Percentiles rank a stretch among this genome's conserved stretches.
Conservation (phyloP, 2,113 vertebrate species). For the Psilopogon haemacephalus region DNA sequence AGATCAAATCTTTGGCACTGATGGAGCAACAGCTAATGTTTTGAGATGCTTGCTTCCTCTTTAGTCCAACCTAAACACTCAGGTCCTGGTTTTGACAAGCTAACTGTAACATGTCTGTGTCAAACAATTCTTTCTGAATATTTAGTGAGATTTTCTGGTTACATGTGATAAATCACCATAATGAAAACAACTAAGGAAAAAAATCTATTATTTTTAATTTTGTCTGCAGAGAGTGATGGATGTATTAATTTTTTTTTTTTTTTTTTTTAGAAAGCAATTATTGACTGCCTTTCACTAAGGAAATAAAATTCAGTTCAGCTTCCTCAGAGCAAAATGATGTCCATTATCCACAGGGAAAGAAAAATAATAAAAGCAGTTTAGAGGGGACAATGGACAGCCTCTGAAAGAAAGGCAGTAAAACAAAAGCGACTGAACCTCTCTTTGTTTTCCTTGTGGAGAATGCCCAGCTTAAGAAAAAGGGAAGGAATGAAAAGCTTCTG, state of each 20-base stretch:
- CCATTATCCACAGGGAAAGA: background rate
- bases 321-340: background rate
- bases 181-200: background rate
- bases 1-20: background rate
- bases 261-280: background rate
- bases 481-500: constrained; percentile 5
- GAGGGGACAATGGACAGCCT: background rate
- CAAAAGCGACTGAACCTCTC: background rate
- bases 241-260: background rate
- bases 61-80: background rate
- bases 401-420: background rate
- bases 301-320: background rate
- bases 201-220: background rate
- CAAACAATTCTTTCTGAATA: background rate
- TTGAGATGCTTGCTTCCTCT: background rate
- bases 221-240: background rate
- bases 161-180: background rate
- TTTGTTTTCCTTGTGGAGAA: constrained; percentile 18
- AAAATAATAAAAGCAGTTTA: background rate
- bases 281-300: background rate
- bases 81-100: background rate
- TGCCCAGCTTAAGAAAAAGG: background rate
- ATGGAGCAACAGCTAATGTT: background rate
- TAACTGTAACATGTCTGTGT: background rate
- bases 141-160: background rate